Percentiles rank a stretch among this genome's conserved stretches.
Evolutionary conservation across 37 sponge, comb jelly and placozoan species (phyloP).

Genomic region (Tethya wilhelma): DNA sequence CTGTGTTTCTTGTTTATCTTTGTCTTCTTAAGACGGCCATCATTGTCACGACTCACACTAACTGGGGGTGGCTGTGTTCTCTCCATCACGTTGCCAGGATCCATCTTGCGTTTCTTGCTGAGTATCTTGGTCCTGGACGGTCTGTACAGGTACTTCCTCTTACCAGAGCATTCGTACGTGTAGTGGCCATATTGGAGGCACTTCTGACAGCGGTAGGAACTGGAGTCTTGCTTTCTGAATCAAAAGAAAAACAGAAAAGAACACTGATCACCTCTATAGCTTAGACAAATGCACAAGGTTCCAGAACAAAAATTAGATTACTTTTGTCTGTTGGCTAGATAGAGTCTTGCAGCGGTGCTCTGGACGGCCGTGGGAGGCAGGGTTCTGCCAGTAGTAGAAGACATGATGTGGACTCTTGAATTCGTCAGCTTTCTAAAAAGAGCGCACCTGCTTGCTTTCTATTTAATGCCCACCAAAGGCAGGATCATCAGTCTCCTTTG

Average conservation of each 20-base stretch:
- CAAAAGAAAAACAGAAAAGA: not conserved
- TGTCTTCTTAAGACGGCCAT: not conserved
- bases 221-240: conserved; percentile 76
- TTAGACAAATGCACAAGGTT: not conserved
- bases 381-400: conserved; percentile 8
- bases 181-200: conserved; percentile 86
- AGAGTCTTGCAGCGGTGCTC: conserved; percentile 56
- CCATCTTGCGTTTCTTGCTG: conserved; percentile 39
- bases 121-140: conserved; percentile 72
- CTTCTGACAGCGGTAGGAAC: conserved; percentile 85
- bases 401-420: not conserved
- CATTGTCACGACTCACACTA: no score
- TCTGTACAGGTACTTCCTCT: conserved; percentile 78
- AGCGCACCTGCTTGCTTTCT: not conserved
- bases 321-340: conserved; percentile 52
- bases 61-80: not conserved
- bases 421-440: no score
- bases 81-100: not conserved
- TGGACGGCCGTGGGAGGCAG: conserved; percentile 56
- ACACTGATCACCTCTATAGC: not conserved
- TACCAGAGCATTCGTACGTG: conserved; percentile 86
- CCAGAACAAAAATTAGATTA: conserved; percentile 7
- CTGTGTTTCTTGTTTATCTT: not conserved
- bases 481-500: no score
- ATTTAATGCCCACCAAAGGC: conserved; percentile 30